A percentile compares a stretch with the other conserved stretches of the same genome.
Evolutionary conservation across 2,888 invertebrate species (phyloP).

Genomic region (Ormyrus thymus): DNA sequence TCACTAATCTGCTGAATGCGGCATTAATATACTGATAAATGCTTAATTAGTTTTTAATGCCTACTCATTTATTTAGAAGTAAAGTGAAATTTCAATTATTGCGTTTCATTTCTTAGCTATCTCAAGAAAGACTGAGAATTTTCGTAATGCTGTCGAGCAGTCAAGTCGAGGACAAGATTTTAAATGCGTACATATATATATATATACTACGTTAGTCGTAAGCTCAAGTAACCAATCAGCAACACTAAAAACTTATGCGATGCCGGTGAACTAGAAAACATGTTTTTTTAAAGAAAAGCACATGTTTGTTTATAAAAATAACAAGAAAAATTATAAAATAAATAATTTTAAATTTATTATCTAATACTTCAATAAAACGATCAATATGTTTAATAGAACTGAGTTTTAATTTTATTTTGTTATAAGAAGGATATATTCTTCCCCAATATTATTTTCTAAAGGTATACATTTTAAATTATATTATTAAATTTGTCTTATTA

Average conservation of each 20-base stretch:
- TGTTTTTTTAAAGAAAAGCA: not conserved
- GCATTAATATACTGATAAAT: not conserved
- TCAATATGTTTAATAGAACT: no score
- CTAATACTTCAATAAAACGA: no score
- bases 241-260: not conserved
- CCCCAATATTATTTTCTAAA: no score
- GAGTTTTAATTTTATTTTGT: no score
- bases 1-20: no score
- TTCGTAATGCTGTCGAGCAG: not conserved
- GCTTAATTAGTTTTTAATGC: not conserved
- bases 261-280: not conserved
- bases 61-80: not conserved
- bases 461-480: no score
- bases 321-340: no score
- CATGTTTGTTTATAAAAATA: constrained; percentile 10
- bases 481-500: no score
- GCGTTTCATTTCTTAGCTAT: constrained; percentile 18
- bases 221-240: constrained; percentile 6
- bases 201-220: not conserved
- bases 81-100: constrained; percentile 3
- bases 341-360: no score
- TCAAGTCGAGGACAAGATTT: constrained; percentile 7
- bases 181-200: constrained; percentile 6
- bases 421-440: no score
- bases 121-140: constrained; percentile 11